A percentile compares a stretch with the other conserved stretches of the same genome.
These are phyloP conservation scores for Mustela erminea DNA, from an alignment of 2,797 vertebrate genomes.

Conservation along the genomic window DNA sequence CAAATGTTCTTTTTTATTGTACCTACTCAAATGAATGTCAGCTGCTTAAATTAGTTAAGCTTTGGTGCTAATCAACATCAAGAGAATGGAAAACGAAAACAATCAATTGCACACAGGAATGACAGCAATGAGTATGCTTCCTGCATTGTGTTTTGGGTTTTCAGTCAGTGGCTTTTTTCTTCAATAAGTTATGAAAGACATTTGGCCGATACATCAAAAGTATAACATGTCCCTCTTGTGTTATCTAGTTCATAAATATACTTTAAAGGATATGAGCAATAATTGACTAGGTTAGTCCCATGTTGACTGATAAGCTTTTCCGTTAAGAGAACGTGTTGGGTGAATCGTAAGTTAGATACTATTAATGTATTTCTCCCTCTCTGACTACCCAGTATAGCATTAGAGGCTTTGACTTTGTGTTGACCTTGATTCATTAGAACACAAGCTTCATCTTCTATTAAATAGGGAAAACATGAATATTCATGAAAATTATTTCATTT, in stretches of 20 bases:
- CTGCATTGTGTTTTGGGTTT: conserved; percentile 47
- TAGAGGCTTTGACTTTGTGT: not conserved
- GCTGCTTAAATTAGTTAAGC: not conserved
- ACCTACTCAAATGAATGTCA: not conserved
- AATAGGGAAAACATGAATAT: not conserved
- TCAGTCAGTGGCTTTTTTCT: conserved; percentile 6
- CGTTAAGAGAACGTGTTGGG: not conserved
- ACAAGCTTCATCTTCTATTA: not conserved
- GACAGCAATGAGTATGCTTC: conserved; percentile 35
- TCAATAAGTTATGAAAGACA: conserved; percentile 20
- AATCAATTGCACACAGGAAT: not conserved
- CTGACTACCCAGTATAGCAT: not conserved
- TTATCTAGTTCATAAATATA: conserved; percentile 62
- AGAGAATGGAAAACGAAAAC: conserved; percentile 2
- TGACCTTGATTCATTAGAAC: not conserved
- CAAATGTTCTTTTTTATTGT: not conserved
- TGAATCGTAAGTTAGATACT: conserved; percentile 34
- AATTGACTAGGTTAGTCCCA: not conserved
- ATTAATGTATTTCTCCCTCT: not conserved
- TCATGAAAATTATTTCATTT: not conserved
- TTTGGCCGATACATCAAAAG: conserved; percentile 54
- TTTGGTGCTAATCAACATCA: not conserved
- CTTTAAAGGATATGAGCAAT: conserved; percentile 59
- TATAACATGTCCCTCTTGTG: conserved; percentile 16
- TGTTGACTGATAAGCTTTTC: not conserved